Base-by-base conservation (phyloP, 1,140 invertebrate genomes). In the Aphaenogaster floridana region DNA sequence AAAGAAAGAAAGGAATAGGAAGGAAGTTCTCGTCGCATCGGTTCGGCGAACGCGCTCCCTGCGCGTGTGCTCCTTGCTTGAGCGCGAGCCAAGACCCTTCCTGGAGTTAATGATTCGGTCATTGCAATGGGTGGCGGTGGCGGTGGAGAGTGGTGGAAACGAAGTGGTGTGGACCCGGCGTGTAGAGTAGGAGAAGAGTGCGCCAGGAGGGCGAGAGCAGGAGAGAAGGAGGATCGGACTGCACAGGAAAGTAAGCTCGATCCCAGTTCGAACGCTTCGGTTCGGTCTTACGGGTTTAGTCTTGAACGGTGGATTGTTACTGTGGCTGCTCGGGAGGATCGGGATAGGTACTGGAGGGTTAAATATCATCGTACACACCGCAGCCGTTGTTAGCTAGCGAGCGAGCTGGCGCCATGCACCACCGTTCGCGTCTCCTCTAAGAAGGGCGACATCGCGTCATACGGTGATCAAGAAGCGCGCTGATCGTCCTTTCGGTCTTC, bases 221-320 rank as follows among this genome's bases (percentile, higher is more conserved):
- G 63, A 87, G 88, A 92, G 90, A 90, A 64, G 66, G 79, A 81
- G 79, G 79, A 92, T 91, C 89, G 84, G 81, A 21, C 88, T 87
- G 86, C 76, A 86, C 88, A 92, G 87, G 89, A 93, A 93, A 93
- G 89, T 91, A 88, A 93, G 87, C 90, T 76, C 88, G 91, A 92
- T 92, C 86, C 91, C 92, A 92, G 92, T 93, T 93, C 89, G 89
- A 92, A 93, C 91, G 89, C 87, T 88, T 91, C 86, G 86, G 79
- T 57, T 89, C 80, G 86, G 54, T 84, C 80, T 84, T 76, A 63
- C 80, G 69, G 80, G 69, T 76, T 84, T 84, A 84, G 80, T 84
- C 80, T 84, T 84, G 80, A 69, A 71, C 69, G 17, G 69, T n/a
- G 48, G 54, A 88, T 90, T 89, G 89, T 81, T 79, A 63, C 63